phyloP scores from a whole-genome alignment of 1,140 invertebrate species.

The Glossosoma conforme region DNA sequence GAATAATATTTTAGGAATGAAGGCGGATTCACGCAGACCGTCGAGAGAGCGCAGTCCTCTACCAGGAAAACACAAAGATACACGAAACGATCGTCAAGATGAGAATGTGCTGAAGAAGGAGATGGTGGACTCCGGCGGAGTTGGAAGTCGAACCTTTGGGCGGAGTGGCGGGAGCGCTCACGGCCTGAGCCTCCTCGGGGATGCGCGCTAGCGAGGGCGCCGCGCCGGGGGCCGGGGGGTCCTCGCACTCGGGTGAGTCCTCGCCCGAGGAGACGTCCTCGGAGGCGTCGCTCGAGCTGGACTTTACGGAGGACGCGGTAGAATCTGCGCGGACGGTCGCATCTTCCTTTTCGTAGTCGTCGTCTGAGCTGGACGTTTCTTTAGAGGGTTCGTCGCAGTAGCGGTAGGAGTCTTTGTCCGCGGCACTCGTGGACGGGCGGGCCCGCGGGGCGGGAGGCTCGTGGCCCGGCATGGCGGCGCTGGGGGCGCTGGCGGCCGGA shows the following conservation, averaged over 20 bases:
- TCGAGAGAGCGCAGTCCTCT: too few species aligned
- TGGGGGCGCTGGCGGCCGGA: slow-evolving; percentile 2
- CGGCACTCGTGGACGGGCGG: background rate
- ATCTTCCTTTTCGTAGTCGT: slow-evolving; percentile 2
- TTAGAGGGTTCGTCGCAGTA: background rate
- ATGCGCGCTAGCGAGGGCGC: slow-evolving; percentile 7
- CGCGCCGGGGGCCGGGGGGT: background rate
- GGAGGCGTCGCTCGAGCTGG: slow-evolving; percentile 37
- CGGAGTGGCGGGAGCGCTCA: background rate
- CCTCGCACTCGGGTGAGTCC: slow-evolving; percentile 17
- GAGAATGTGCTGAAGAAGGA: slow-evolving; percentile 23
- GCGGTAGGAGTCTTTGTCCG: too few species aligned
- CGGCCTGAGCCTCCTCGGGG: slow-evolving; percentile 1
- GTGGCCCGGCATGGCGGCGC: background rate
- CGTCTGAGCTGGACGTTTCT: slow-evolving; percentile 22
- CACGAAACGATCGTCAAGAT: slow-evolving; percentile 9
- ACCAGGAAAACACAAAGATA: slow-evolving; percentile 15
- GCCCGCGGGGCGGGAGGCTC: too few species aligned
- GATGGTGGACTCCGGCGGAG: slow-evolving; percentile 13
- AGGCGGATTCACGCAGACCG: background rate
- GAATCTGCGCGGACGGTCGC: slow-evolving; percentile 33
- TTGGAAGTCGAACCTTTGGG: slow-evolving; percentile 13
- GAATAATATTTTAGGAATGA: background rate
- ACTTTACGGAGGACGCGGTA: slow-evolving; percentile 45
- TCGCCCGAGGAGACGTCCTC: slow-evolving; percentile 14